Conservation (phyloP, 2,888 invertebrate genomes). For the Erebia ligea region DNA sequence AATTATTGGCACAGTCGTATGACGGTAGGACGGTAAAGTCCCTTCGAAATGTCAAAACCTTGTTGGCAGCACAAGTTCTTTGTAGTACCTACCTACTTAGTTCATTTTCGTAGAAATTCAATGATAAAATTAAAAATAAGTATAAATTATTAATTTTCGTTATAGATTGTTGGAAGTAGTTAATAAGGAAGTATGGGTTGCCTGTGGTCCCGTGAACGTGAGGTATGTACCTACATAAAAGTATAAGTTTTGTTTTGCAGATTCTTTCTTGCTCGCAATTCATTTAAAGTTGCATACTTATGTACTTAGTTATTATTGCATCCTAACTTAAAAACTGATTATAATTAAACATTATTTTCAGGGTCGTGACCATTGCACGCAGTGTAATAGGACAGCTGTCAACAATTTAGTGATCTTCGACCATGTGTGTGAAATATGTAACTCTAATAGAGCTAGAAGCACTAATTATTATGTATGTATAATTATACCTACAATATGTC, state of each 20-base stretch:
- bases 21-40: background rate
- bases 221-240: background rate
- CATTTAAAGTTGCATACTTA: background rate
- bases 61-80: too few species aligned
- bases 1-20: too few species aligned
- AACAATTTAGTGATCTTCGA: conserved; percentile 20
- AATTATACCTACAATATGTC: background rate
- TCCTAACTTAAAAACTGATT: background rate
- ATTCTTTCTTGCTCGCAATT: too few species aligned
- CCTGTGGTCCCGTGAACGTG: conserved; percentile 9
- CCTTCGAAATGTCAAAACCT: background rate
- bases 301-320: background rate
- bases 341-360: background rate
- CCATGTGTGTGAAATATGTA: conserved; percentile 16
- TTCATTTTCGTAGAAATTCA: too few species aligned
- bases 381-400: conserved; percentile 3
- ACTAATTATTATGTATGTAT: background rate
- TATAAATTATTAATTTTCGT: too few species aligned
- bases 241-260: too few species aligned
- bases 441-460: background rate
- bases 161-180: too few species aligned
- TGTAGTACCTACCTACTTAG: too few species aligned
- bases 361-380: background rate
- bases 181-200: conserved; percentile 13
- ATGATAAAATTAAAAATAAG: too few species aligned